Conservation (phyloP, 2,113 vertebrate species). For the Rhea pennata region DNA sequence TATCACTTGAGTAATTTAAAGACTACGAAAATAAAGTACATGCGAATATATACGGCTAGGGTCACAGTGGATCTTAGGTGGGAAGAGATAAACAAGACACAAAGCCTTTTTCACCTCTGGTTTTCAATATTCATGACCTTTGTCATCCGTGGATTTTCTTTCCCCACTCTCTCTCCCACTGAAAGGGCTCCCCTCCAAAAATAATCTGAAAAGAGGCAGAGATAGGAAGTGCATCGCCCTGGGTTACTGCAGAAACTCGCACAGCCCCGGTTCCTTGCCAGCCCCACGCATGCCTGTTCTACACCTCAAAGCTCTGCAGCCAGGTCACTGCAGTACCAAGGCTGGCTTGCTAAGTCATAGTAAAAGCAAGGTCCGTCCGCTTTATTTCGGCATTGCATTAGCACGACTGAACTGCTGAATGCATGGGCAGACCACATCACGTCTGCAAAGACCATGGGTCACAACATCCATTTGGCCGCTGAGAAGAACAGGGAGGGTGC, state of each 20-base stretch:
- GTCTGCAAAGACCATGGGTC: neutral
- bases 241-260: neutral
- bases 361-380: neutral
- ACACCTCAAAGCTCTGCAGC: neutral
- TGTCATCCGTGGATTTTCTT: neutral
- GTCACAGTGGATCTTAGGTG: neutral
- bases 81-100: slow-evolving; percentile 4
- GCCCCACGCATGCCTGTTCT: accelerated
- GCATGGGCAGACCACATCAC: neutral
- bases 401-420: neutral
- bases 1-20: slow-evolving; percentile 39
- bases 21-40: neutral
- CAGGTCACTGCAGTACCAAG: accelerated
- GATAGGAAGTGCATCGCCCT: neutral
- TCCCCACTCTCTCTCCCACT: neutral
- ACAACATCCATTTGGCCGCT: neutral
- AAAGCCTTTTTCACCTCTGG: slow-evolving; percentile 30
- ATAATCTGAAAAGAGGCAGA: neutral
- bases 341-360: neutral
- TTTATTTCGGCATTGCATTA: neutral
- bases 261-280: neutral
- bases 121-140: slow-evolving; percentile 11
- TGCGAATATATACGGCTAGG: slow-evolving; percentile 13
- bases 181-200: neutral
- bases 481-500: neutral